phyloP scores from a whole-genome alignment of 2,797 vertebrate genomes.

The Serranus cabrilla region DNA sequence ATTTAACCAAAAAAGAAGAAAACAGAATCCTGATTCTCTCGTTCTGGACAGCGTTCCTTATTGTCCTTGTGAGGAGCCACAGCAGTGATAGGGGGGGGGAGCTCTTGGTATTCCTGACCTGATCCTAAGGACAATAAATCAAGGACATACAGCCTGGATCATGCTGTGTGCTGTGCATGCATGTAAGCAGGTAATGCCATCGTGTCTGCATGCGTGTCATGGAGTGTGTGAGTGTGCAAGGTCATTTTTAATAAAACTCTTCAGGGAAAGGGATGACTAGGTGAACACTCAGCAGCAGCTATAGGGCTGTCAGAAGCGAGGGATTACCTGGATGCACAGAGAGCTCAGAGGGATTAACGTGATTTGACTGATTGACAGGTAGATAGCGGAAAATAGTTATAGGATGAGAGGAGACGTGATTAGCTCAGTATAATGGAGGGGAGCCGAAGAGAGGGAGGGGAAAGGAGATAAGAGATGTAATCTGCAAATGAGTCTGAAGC shows the following conservation, averaged over 20 bases:
- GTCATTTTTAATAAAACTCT: slow-evolving; percentile 36
- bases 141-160: background rate
- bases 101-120: slow-evolving; percentile 11
- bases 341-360: slow-evolving; percentile 17
- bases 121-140: too few relatives aligned
- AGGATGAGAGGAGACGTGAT: slow-evolving; percentile 2
- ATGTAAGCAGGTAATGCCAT: background rate
- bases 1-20: too few relatives aligned
- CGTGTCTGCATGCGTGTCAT: background rate
- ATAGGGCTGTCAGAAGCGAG: background rate
- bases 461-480: slow-evolving; percentile 6
- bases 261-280: background rate
- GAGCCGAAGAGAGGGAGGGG: background rate
- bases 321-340: slow-evolving; percentile 23
- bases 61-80: background rate
- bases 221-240: background rate
- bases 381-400: slow-evolving; percentile 11
- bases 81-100: background rate
- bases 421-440: background rate
- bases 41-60: too few relatives aligned
- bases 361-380: slow-evolving; percentile 31
- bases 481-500: slow-evolving; percentile 1
- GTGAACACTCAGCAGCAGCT: background rate
- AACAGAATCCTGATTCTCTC: too few relatives aligned
- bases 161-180: background rate